A percentile compares a stretch with the other conserved stretches of the same genome.
These are phyloP conservation scores for Elephantulus edwardii DNA, from an alignment of 2,113 vertebrate species.

Conservation along the genomic window DNA sequence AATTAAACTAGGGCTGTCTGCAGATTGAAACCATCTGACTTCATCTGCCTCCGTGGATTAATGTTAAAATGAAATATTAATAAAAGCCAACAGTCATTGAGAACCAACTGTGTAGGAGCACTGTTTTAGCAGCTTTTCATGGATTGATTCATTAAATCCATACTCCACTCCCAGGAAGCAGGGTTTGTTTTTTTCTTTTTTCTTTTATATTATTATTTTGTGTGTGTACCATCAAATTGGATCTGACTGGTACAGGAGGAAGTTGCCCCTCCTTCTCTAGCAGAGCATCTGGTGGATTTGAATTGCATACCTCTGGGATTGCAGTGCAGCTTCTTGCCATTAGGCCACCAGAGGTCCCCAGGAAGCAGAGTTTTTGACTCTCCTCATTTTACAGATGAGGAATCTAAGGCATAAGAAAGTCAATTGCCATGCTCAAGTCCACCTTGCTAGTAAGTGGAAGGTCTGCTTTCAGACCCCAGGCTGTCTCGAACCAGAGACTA, in stretches of 20 bases:
- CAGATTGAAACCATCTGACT: background rate
- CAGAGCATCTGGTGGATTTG: too few relatives aligned
- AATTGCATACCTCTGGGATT: too few relatives aligned
- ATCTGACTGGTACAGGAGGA: too few relatives aligned
- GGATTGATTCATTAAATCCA: background rate
- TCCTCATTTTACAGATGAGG: background rate
- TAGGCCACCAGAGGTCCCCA: too few relatives aligned
- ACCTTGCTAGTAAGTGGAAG: background rate
- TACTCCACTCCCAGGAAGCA: background rate
- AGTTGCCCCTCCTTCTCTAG: too few relatives aligned
- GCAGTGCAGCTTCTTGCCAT: too few relatives aligned
- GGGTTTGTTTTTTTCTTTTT: background rate
- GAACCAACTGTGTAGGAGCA: background rate
- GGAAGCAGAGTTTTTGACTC: background rate
- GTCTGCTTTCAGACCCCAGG: background rate
- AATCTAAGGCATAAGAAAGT: background rate
- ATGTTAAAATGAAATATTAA: background rate
- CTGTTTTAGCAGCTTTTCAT: background rate
- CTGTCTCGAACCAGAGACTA: background rate
- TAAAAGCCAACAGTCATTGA: background rate
- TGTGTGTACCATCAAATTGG: too few relatives aligned
- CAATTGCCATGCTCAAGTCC: background rate
- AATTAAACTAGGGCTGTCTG: background rate
- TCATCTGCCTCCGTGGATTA: background rate
- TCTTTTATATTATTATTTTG: too few relatives aligned